A percentile compares a stretch with the other conserved stretches of the same genome.
Conservation (phyloP, 2,797 vertebrate species). For the Heterohyrax brucei region DNA sequence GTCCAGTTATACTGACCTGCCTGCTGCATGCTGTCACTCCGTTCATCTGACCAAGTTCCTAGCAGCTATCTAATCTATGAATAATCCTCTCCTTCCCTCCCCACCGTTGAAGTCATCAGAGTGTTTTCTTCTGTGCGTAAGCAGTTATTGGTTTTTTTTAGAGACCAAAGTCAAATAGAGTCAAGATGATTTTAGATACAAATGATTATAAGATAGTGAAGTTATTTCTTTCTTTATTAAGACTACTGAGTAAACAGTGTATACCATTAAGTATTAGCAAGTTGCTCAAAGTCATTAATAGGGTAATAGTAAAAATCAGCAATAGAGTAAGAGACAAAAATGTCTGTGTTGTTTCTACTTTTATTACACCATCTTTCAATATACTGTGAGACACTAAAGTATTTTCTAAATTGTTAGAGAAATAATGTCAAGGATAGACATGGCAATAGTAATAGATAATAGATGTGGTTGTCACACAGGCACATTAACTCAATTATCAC, state of each 20-base stretch:
- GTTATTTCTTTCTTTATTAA: slow-evolving; percentile 3
- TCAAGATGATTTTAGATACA: slow-evolving; percentile 62
- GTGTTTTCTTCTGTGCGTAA: no score
- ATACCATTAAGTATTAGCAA: background rate
- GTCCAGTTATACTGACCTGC: no score
- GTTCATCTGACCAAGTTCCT: no score
- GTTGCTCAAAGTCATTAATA: background rate
- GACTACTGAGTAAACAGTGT: background rate
- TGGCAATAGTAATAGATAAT: background rate
- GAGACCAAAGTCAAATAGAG: background rate
- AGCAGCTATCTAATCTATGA: no score
- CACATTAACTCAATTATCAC: background rate
- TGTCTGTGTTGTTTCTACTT: background rate
- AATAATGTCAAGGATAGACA: background rate
- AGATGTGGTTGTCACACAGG: background rate
- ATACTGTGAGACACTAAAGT: background rate
- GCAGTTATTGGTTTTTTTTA: no score
- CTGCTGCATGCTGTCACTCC: no score
- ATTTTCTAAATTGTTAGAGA: slow-evolving; percentile 2
- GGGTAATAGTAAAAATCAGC: background rate
- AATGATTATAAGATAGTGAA: slow-evolving; percentile 39
- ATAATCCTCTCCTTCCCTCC: no score
- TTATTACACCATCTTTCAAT: background rate
- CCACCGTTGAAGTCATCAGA: no score
- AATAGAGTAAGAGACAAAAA: background rate